Conservation (phyloP, 2,113 vertebrate genomes). For the Microtus montanus region DNA sequence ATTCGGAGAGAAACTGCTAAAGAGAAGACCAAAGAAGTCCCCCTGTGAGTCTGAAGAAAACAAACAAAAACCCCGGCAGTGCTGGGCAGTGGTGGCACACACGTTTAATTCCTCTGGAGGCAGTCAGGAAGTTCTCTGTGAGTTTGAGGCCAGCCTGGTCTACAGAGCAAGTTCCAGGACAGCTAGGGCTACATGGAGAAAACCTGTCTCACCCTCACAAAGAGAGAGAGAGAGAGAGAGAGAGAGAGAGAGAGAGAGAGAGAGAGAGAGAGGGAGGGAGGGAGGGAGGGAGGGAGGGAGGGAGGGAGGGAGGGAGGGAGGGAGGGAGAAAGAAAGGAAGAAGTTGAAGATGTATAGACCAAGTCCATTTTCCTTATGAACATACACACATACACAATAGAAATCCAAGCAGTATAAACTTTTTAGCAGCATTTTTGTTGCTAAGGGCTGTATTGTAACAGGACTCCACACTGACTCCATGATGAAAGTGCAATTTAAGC, state of each 20-base stretch:
- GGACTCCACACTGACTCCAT: background rate
- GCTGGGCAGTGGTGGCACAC: background rate
- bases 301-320: too few species aligned
- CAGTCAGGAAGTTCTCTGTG: background rate
- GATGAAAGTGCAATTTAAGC: background rate
- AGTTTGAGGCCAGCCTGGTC: background rate
- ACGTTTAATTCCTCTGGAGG: background rate
- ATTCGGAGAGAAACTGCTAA: background rate
- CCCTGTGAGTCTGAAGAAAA: background rate
- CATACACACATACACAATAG: background rate
- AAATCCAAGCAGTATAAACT: background rate
- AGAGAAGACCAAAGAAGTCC: background rate
- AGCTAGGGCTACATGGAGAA: background rate
- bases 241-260: background rate
- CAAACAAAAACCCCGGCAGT: background rate
- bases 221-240: too few species aligned
- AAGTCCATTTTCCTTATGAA: background rate
- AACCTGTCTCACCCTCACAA: background rate
- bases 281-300: too few species aligned
- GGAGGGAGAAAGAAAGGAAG: fast-evolving
- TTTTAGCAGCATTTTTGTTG: background rate
- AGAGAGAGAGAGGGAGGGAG: too few species aligned
- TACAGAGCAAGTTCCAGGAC: too few species aligned
- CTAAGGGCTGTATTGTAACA: background rate
- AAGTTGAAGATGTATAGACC: background rate